Base-by-base conservation (phyloP, 2,113 vertebrate species). In the Acrocephalus arundinaceus region DNA sequence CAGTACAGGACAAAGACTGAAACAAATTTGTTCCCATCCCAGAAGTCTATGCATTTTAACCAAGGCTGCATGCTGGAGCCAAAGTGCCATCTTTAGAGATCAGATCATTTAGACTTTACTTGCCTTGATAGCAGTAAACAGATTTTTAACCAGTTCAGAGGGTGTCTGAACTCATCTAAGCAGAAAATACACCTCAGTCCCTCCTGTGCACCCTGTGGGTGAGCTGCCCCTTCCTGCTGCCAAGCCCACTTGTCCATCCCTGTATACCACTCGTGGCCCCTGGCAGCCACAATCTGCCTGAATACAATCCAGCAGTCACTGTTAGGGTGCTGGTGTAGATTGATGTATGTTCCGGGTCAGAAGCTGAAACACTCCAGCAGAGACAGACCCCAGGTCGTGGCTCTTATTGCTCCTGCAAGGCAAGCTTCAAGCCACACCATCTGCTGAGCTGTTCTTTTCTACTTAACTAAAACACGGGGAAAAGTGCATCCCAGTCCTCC, bases 1-100 rank as follows among this genome's bases (percentile, higher is more conserved):
- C 68, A 83, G 37, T 74, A 62, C 23, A 67, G 76, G 61, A 92
- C 79, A 55, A 91, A 85, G 31, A 68, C 85, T 70, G 49, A 92
- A 87, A 77, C 14, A 41, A 71, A 81, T 63, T 79, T 18, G 3
- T 22, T 76, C 75, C 65, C 49, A 71, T 48, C 13, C 37, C 63
- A 71, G 55, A 87, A 94, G 2, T 23, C 84, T 67, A 52, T 67
- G 65, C 73, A 87, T 95, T 94, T 94, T 93, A 93, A 93, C 84
- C 68, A 71, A 59, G 39, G 59, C 39, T 88, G 16, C 0, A 0
- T 66, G 84, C 65, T 45, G 48, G 45, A 89, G 55, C 27, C 13
- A 21, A 77, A 84, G 67, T 39, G 15, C 51, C 55, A 39, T 78
- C 76, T 48, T 89, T 35, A 67, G 76, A 61, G 18, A 70, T 79